These are phyloP conservation scores for Psix sp. DNA, from an alignment of 1,140 invertebrate genomes.

Conservation along the genomic window DNA sequence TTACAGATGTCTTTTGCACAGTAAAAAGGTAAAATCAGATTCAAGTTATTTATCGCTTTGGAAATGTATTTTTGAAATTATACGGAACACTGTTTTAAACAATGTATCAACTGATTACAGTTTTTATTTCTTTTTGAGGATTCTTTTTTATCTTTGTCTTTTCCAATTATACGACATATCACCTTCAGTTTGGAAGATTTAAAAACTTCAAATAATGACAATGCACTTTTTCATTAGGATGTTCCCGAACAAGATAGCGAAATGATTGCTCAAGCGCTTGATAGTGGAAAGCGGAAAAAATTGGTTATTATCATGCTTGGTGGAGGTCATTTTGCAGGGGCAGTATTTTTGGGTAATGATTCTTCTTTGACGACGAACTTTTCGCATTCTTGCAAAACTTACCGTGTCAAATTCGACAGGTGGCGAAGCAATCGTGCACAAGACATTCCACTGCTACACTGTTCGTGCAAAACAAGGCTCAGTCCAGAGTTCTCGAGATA, in stretches of 20 bases:
- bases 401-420: slow-evolving; percentile 20
- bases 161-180: too few species aligned
- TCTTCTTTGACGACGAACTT: too few species aligned
- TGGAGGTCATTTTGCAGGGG: slow-evolving; percentile 92
- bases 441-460: slow-evolving; percentile 92
- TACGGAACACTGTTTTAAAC: background rate
- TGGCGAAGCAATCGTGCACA: slow-evolving; percentile 82
- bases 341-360: slow-evolving; percentile 83
- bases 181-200: too few species aligned
- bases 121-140: too few species aligned
- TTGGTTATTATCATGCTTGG: slow-evolving; percentile 90
- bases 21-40: slow-evolving; percentile 79
- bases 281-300: slow-evolving; percentile 69
- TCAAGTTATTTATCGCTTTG: background rate
- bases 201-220: background rate
- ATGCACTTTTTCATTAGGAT: slow-evolving; percentile 71
- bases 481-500: slow-evolving; percentile 84
- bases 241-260: slow-evolving; percentile 73
- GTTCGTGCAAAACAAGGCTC: slow-evolving; percentile 90
- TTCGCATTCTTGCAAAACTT: background rate
- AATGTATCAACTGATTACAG: too few species aligned
- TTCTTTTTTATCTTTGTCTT: too few species aligned
- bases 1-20: slow-evolving; percentile 83
- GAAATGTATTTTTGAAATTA: background rate
- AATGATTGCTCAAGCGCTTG: slow-evolving; percentile 73